Base-by-base conservation (phyloP, 2,113 vertebrate genomes). In the Tiliqua scincoides region DNA sequence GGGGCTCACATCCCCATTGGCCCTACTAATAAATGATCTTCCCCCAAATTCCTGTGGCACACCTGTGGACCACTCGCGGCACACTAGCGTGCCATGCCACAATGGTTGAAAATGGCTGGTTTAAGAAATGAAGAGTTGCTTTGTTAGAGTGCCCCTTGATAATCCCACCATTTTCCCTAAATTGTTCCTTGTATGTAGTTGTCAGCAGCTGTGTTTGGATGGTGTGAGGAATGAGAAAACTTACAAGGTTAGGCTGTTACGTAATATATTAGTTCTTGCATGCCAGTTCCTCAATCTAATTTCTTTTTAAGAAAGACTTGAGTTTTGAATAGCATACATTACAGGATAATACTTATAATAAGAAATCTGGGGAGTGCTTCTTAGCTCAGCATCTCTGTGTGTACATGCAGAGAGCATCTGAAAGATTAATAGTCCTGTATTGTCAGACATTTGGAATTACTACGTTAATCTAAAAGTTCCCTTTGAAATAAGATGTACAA, bases 131-230 rank as follows among this genome's bases (percentile, higher is more conserved):
- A 37, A n/a, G 62, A 89, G 61, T 12, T 78, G 2, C 1, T 74
- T 91, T 93, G 21, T 84, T 89, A 84, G 86, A 18, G 21, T 93
- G 61, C 57, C 75, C 61, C n/a, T 12, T 80, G 20, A 62, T 40
- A 89, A 81, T 84, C 72, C 59, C 92, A 27, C 48, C 77, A 4
- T 89, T 88, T 91, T 89, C 30, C 57, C 2, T 82, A 90, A 93
- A 70, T 84, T 78, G 35, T 91, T 91, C 68, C 62, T 11, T 37
- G 89, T 91, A 80, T 40, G 17, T 89, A 88, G 76, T 40, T 67
- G 43, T 27, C 25, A 43, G 27, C 63, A 79, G 52, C 71, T 85
- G 27, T 71, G 81, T 62, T 40, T 92, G 83, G 35, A 83, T 89
- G 79, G 72, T 1, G 0, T 77, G 21, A 57, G 76, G 23, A 54